Percentiles rank a stretch among this genome's conserved stretches.
Evolutionary conservation across 2,113 vertebrate species (phyloP).

Genomic region (Muntiacus muntjak): DNA sequence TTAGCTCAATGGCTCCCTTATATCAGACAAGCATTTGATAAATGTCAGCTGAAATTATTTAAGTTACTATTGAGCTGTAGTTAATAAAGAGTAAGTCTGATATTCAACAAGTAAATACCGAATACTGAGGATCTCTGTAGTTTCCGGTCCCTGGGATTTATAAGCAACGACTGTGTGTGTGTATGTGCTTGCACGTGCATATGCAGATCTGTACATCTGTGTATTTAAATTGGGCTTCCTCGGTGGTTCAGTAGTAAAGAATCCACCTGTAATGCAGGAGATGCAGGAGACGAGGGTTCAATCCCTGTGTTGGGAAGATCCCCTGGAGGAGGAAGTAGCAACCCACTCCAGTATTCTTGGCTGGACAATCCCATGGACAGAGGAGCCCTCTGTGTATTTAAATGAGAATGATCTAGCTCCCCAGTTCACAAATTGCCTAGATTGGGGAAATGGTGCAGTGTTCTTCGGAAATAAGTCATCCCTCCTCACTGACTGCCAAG

Average conservation of each 20-base stretch:
- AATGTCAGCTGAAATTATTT: background rate
- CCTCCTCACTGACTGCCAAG: too few relatives aligned
- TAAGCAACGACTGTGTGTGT: background rate
- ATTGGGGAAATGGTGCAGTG: background rate
- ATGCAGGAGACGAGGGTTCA: background rate
- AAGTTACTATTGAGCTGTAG: background rate
- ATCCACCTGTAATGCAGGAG: background rate
- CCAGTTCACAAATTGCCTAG: background rate
- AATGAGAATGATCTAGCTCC: background rate
- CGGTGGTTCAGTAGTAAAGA: background rate
- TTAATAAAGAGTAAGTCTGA: background rate
- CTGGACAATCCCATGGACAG: background rate
- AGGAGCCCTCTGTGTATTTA: background rate
- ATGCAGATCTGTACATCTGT: background rate
- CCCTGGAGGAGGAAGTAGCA: background rate
- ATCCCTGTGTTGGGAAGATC: background rate
- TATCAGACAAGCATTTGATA: background rate
- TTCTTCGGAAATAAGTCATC: background rate
- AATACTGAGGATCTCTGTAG: background rate
- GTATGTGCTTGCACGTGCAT: background rate
- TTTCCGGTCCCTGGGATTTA: background rate
- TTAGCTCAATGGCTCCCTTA: background rate
- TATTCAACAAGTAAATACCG: background rate
- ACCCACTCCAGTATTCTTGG: background rate
- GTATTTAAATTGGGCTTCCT: background rate